Percentiles rank a stretch among this genome's conserved stretches.
These are phyloP conservation scores for Heterodera schachtii DNA, from an alignment of 1,140 invertebrate species.

Conservation along the genomic window DNA sequence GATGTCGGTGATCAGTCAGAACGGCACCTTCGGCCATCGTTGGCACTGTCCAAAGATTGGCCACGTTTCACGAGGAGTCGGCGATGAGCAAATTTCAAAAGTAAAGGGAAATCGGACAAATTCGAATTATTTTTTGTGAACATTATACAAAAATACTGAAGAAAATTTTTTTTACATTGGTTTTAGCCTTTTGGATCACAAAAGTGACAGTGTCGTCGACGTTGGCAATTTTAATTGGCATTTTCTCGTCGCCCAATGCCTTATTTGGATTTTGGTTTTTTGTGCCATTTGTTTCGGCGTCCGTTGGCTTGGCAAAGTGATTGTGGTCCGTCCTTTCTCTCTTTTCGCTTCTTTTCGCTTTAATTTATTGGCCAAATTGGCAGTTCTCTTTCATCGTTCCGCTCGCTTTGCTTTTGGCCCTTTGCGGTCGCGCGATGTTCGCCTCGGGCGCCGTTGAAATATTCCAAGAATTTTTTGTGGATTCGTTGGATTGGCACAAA, in stretches of 20 bases:
- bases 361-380: neutral
- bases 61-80: slow-evolving; percentile 57
- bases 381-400: slow-evolving; percentile 49
- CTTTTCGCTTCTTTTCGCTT: neutral
- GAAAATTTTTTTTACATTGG: slow-evolving; percentile 14
- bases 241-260: slow-evolving; percentile 55
- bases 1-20: slow-evolving; percentile 33
- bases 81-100: slow-evolving; percentile 57
- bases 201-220: slow-evolving; percentile 51
- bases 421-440: slow-evolving; percentile 42
- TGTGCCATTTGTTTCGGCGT: slow-evolving; percentile 62
- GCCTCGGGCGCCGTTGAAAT: slow-evolving; percentile 46
- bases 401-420: slow-evolving; percentile 38
- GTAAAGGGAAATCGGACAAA: slow-evolving; percentile 10
- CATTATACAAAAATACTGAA: too few relatives aligned
- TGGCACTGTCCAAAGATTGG: slow-evolving; percentile 26
- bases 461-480: slow-evolving; percentile 52
- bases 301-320: slow-evolving; percentile 62
- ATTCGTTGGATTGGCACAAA: slow-evolving; percentile 56
- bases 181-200: slow-evolving; percentile 54
- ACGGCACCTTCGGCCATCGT: neutral
- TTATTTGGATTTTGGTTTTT: slow-evolving; percentile 60
- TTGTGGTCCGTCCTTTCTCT: slow-evolving; percentile 1
- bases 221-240: slow-evolving; percentile 59
- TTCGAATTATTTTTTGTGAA: too few relatives aligned